Evolutionary conservation across 2,113 vertebrate genomes (phyloP), one percentile per base, ranked within the genome.

Genomic region (Drymodes brunneopygia): DNA sequence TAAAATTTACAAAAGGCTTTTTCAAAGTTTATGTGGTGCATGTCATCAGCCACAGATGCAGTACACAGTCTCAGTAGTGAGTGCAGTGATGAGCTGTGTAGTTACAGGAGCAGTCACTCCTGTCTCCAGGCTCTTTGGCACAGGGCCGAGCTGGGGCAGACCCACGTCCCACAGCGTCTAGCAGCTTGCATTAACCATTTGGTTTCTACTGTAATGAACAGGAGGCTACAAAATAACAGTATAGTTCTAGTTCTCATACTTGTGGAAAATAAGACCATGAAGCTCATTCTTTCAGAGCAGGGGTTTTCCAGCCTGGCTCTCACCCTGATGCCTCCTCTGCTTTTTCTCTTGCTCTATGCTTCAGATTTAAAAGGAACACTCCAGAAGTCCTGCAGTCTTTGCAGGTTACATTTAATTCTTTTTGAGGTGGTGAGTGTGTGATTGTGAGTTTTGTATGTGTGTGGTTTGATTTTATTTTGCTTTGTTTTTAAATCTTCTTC

Each of bases 51-150:
- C 64, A 83, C 44, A 38, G 38, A 38, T 58, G 62, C 89, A 70
- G 27, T 15, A 28, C 16, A 20, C 8, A 11, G 28, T 51, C 15
- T 42, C 21, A 14, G 15, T 2, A 48, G 18, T 0, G 8, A 87
- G 44, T 0, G 0, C 7, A 53, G 36, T 0, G 0, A 11, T n/a
- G 50, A 54, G 23, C 11, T 21, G 2, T 9, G 20, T 20, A 12
- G 24, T 15, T 11, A 11, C 5, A 54, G 61, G n/a, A 33, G 28
- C 11, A 61, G 27, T 6, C 70, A n/a, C 19, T 24, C 29, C 23
- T 74, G 25, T 18, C 42, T 82, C 16, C 13, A 16, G 31, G 31
- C 11, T 45, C 28, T 51, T 56, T 33, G 36, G 22, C 36, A 36
- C 8, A 17, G 28, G n/a, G 22, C 36, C 67, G 33, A 67, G 14